Evolutionary conservation across 2,797 vertebrate genomes (phyloP), one percentile per base, ranked within the genome.

Genomic region (Hippocampus kuda): DNA sequence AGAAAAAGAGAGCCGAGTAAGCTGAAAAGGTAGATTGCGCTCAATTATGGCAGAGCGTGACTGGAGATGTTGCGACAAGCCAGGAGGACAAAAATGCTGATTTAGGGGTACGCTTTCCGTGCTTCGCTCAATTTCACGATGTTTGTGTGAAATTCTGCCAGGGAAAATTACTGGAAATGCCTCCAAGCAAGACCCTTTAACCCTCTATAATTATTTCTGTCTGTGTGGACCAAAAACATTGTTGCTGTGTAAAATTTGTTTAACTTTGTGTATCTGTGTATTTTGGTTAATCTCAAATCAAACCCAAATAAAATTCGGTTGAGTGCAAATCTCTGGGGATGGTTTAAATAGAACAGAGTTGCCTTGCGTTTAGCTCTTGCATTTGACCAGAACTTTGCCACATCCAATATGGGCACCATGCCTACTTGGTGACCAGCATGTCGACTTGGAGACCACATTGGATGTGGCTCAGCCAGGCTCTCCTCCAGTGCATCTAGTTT

Each of bases 21-120:
- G 70, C 24, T 34, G 59, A 61, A 77, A 67, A 72, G 70, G 61
- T 5, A 71, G 78, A 81, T 74, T 69, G 48, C 2, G 5, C 12
- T 1, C 62, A 48, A 41, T 78, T 84, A 77, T 82, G 75, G 72
- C 51, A 70, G 56, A 70, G 82, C 79, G 81, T 78, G 81, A 75
- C 67, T 70, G 68, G 72, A 82, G 76, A 73, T 75, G 67, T 75
- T 69, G 70, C 56, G 79, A 82, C 76, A 84, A 69, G 70, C 41
- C 7, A 38, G 22, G 57, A 49, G 77, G 82, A 82, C 78, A 79
- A 81, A 75, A 38, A 18, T 61, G 7, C 59, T 22, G 56, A 59
- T 60, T 74, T 27, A 1, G 69, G 63, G 74, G 66, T 72, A 71
- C 65, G 68, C 65, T 42, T 53, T 77, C 63, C 59, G 30, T 49